These are phyloP conservation scores for Channa striata DNA, from an alignment of 2,797 vertebrate species.

Conservation along the genomic window DNA sequence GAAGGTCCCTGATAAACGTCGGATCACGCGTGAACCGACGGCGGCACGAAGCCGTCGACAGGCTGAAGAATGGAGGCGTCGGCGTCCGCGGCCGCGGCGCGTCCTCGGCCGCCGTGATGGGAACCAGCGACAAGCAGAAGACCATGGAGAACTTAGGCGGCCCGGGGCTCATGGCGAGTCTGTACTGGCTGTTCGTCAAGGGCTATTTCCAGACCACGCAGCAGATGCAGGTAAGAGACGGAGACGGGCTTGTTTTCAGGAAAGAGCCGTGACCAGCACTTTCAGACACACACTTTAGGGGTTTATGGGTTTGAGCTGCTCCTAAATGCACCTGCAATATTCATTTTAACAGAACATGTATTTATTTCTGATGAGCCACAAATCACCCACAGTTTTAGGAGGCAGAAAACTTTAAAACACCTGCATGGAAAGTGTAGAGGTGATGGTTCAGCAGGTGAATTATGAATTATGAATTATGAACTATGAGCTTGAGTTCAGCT, in stretches of 20 bases:
- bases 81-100: not conserved
- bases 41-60: not conserved
- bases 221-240: slow-evolving; percentile 78
- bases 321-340: too few species aligned
- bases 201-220: slow-evolving; percentile 79
- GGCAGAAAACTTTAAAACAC: too few species aligned
- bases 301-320: too few species aligned
- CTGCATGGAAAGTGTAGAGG: too few species aligned
- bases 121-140: slow-evolving; percentile 51
- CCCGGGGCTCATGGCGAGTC: slow-evolving; percentile 69
- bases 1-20: slow-evolving; percentile 27
- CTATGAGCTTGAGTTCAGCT: not conserved
- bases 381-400: too few species aligned
- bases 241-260: too few species aligned
- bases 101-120: slow-evolving; percentile 27
- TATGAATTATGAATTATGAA: not conserved
- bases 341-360: too few species aligned
- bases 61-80: too few species aligned
- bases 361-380: too few species aligned
- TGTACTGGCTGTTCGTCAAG: slow-evolving; percentile 84
- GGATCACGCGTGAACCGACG: slow-evolving; percentile 21
- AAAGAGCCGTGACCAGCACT: too few species aligned
- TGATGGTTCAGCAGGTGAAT: too few species aligned
- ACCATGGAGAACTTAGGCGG: slow-evolving; percentile 78
- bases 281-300: too few species aligned